Conservation (phyloP, 2,888 invertebrate genomes). For the Nomada ferruginata region DNA sequence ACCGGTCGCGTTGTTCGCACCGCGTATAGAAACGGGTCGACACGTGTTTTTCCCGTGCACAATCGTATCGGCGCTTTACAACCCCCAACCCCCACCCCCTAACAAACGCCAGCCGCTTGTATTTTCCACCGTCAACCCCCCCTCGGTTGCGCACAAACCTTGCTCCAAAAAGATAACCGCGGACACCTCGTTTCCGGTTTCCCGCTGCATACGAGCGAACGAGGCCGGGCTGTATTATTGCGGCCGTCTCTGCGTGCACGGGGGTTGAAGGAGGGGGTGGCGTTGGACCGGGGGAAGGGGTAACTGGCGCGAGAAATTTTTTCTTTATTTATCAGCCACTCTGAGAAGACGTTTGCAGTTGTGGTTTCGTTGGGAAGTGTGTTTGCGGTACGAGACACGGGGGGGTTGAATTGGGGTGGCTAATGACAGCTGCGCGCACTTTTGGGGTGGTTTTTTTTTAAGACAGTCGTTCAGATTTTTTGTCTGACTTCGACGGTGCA, state of each 20-base stretch:
- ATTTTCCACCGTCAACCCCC: not conserved
- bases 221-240: constrained; percentile 62
- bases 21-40: constrained; percentile 40
- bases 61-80: constrained; percentile 46
- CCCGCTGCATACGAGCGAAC: constrained; percentile 60
- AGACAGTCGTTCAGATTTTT: too few relatives aligned
- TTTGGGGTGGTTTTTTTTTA: too few relatives aligned
- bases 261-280: not conserved
- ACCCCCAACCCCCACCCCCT: constrained; percentile 15
- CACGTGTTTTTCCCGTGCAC: constrained; percentile 30
- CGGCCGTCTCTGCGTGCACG: constrained; percentile 24
- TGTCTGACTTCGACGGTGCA: too few relatives aligned
- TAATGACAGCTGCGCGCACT: too few relatives aligned
- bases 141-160: constrained; percentile 30
- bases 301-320: constrained; percentile 51
- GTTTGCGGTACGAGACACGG: too few relatives aligned
- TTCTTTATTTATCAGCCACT: not conserved
- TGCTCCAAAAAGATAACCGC: constrained; percentile 78
- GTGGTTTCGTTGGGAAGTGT: too few relatives aligned
- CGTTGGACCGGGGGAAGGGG: not conserved
- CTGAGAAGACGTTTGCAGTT: too few relatives aligned
- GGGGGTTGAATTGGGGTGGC: too few relatives aligned
- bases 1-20: not conserved
- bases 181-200: constrained; percentile 73
- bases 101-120: constrained; percentile 24